A percentile compares a stretch with the other conserved stretches of the same genome.
phyloP scores from a whole-genome alignment of 2,888 invertebrate genomes.

The Lacanobia oleracea region DNA sequence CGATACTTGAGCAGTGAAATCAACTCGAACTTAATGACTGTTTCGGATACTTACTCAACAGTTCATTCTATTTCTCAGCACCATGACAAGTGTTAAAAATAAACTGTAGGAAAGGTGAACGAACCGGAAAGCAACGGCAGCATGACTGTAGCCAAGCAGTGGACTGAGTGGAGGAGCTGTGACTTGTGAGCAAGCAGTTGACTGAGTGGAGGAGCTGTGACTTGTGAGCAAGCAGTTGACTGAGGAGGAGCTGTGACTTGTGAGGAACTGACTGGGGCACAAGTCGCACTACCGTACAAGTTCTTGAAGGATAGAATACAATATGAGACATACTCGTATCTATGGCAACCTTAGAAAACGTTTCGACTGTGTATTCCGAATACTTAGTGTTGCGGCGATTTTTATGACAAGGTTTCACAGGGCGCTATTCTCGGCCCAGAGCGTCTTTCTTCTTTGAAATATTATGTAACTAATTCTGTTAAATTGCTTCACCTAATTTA shows the following conservation, averaged over 20 bases:
- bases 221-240: neutral
- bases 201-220: too few species aligned
- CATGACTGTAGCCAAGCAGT: neutral
- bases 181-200: neutral
- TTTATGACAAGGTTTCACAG: neutral
- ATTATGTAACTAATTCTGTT: neutral
- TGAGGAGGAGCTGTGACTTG: neutral
- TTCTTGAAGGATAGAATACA: too few species aligned
- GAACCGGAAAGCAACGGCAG: neutral
- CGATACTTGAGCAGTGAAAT: slow-evolving; percentile 12
- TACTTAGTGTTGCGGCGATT: neutral
- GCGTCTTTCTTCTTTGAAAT: neutral
- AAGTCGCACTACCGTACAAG: too few species aligned
- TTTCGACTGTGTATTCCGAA: too few species aligned
- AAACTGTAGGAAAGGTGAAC: neutral
- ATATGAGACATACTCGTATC: too few species aligned
- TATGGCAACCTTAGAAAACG: too few species aligned
- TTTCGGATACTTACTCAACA: slow-evolving; percentile 9
- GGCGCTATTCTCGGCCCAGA: neutral
- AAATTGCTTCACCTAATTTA: too few species aligned
- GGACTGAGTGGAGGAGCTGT: too few species aligned
- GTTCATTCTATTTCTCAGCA: too few species aligned
- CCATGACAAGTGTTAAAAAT: neutral
- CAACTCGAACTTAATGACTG: slow-evolving; percentile 2
- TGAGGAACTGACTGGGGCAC: too few species aligned